These are phyloP conservation scores for Gastracanthus pulcherrimus DNA, from an alignment of 2,888 invertebrate genomes.

Conservation along the genomic window DNA sequence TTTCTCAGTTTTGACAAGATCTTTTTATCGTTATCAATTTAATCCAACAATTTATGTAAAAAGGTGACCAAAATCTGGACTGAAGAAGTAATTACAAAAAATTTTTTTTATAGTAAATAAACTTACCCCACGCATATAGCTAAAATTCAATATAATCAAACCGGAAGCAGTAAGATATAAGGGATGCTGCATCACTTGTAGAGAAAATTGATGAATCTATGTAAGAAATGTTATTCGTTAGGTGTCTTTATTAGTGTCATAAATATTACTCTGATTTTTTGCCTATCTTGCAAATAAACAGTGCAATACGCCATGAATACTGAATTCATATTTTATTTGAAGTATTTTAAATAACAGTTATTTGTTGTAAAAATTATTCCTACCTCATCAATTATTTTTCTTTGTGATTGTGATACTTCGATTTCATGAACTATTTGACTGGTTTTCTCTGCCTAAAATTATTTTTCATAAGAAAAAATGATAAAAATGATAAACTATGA, in stretches of 20 bases:
- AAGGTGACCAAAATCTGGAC: no score
- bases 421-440: slow-evolving; percentile 15
- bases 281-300: no score
- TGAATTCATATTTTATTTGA: no score
- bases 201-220: slow-evolving; percentile 58
- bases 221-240: slow-evolving; percentile 9
- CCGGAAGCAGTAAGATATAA: slow-evolving; percentile 59
- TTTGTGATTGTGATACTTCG: not conserved
- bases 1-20: no score
- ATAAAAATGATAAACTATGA: no score
- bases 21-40: not conserved
- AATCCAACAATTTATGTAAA: no score
- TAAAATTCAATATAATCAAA: slow-evolving; percentile 56
- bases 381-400: slow-evolving; percentile 2
- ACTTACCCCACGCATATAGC: slow-evolving; percentile 56
- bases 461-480: not conserved
- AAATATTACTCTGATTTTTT: no score
- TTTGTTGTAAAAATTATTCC: not conserved
- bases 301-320: no score
- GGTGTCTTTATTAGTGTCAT: no score
- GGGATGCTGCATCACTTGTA: slow-evolving; percentile 61
- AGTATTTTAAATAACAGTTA: not conserved
- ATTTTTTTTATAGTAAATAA: not conserved
- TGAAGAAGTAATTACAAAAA: no score
- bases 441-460: slow-evolving; percentile 21